Evolutionary conservation across 2,797 vertebrate genomes (phyloP).

Genomic region (Epinephelus awoara): DNA sequence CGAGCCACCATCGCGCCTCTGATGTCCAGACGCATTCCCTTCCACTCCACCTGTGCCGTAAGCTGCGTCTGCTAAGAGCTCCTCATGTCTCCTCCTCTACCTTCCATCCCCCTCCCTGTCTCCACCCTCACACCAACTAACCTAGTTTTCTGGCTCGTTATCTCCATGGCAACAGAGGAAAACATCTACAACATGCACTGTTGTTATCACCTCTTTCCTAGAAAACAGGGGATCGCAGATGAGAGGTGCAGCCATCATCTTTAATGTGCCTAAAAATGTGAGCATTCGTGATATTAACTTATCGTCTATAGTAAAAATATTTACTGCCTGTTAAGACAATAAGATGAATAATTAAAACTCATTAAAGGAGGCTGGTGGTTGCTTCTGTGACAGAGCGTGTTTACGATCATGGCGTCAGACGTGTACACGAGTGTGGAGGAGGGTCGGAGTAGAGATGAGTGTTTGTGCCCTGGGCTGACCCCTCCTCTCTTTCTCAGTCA

Average conservation of each 20-base stretch:
- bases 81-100: conserved; percentile 48
- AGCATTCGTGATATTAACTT: not conserved
- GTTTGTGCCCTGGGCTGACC: conserved; percentile 52
- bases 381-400: conserved; percentile 10
- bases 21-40: conserved; percentile 85
- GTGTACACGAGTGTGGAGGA: conserved; percentile 30
- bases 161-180: conserved; percentile 72
- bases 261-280: not conserved
- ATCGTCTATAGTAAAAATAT: not conserved
- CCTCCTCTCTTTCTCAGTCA: conserved; percentile 53
- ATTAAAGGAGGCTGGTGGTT: not conserved
- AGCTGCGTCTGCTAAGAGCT: conserved; percentile 67
- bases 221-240: not conserved
- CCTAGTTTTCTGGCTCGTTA: conserved; percentile 73
- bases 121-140: conserved; percentile 69
- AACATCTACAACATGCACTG: conserved; percentile 26
- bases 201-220: not conserved
- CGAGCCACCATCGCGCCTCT: conserved; percentile 69
- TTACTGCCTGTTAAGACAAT: not conserved
- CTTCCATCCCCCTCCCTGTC: conserved; percentile 62
- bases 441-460: conserved; percentile 29
- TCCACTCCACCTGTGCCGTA: conserved; percentile 83
- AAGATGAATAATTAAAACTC: conserved; percentile 43
- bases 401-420: conserved; percentile 13
- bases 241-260: not conserved